Conservation (phyloP, 2,113 vertebrate genomes). For the Sylvietta virens region DNA sequence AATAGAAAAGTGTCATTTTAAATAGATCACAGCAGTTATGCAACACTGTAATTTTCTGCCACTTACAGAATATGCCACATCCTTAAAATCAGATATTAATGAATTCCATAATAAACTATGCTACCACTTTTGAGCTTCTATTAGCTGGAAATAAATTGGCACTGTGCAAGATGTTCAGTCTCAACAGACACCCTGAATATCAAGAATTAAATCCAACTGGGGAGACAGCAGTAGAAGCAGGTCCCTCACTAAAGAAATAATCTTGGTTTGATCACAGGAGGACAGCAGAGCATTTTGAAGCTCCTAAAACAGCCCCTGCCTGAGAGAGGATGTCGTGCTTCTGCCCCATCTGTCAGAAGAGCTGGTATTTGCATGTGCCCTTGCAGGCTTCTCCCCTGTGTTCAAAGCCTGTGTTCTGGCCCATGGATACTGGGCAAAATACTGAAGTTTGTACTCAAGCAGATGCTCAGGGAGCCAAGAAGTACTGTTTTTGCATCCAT, state of each 20-base stretch:
- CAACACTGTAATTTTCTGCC: not conserved
- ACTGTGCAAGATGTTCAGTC: not conserved
- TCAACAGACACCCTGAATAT: not conserved
- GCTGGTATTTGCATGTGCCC: not conserved
- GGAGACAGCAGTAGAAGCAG: not conserved
- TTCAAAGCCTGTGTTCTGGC: not conserved
- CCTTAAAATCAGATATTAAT: constrained; percentile 41
- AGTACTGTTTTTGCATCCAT: not conserved
- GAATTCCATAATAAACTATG: not conserved
- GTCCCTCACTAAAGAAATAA: not conserved
- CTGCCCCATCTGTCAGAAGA: rapidly evolving
- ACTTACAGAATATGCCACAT: not conserved
- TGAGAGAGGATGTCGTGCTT: not conserved
- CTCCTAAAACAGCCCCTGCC: not conserved
- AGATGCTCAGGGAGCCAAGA: not conserved
- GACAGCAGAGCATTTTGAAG: not conserved
- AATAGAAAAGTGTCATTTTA: not conserved
- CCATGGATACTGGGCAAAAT: not conserved
- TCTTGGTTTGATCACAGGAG: not conserved
- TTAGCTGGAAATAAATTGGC: not conserved
- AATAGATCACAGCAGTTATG: constrained; percentile 8
- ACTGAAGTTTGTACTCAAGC: not conserved
- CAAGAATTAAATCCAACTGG: not conserved
- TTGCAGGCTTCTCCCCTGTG: not conserved
- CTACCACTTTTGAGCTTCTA: not conserved